Percentiles rank a stretch among this genome's conserved stretches.
Conservation (phyloP, 2,113 vertebrate species). For the Arvicanthis niloticus region DNA sequence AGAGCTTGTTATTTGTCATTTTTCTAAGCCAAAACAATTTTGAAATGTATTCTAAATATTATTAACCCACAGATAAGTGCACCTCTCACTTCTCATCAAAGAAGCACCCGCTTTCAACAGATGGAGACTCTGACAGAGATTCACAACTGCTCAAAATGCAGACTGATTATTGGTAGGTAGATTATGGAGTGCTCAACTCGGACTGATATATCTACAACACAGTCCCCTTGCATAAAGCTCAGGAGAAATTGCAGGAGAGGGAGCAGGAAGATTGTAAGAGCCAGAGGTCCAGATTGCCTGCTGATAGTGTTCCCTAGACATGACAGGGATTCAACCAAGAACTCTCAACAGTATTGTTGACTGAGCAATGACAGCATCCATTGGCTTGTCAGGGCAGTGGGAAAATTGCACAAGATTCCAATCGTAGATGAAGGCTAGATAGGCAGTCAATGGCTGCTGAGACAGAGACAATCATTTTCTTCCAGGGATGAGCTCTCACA, state of each 20-base stretch:
- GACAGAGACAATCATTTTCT: not conserved
- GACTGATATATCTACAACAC: not conserved
- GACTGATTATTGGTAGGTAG: not conserved
- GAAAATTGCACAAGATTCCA: not conserved
- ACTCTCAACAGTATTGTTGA: not conserved
- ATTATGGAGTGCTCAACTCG: accelerated
- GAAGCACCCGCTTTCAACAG: not conserved
- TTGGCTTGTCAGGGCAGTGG: not conserved
- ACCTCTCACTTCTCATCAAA: not conserved
- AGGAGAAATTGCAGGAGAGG: not conserved
- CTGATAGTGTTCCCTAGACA: not conserved
- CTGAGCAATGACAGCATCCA: not conserved
- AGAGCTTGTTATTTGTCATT: not conserved
- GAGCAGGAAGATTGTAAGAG: not conserved
- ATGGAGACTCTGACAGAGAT: not conserved
- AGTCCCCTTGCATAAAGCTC: not conserved
- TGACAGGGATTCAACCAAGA: not conserved
- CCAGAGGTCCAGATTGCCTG: not conserved
- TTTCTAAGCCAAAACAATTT: not conserved
- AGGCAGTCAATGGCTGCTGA: not conserved
- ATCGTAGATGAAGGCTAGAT: not conserved
- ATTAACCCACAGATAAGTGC: not conserved
- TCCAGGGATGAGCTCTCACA: not conserved
- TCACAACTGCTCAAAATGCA: not conserved
- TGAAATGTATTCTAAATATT: not conserved